Evolutionary conservation across 2,888 invertebrate genomes (phyloP).

Genomic region (Parochlus steinenii): DNA sequence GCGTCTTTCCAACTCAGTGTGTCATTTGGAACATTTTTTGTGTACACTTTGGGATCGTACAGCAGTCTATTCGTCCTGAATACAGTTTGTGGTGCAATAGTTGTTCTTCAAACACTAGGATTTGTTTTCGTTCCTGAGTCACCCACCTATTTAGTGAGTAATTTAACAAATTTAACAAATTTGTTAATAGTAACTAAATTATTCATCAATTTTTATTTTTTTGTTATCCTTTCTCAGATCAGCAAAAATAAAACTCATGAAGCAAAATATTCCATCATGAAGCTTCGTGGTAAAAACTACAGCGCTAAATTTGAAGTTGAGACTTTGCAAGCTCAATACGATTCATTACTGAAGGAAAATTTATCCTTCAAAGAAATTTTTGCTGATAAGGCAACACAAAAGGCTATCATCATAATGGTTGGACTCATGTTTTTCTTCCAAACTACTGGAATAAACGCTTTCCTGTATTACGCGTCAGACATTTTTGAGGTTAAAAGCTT

Average conservation of each 20-base stretch:
- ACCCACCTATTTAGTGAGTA: slow-evolving; percentile 3
- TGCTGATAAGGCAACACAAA: neutral
- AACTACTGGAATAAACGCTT: slow-evolving; percentile 5
- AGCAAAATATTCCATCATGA: slow-evolving; percentile 7
- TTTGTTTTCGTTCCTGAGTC: slow-evolving; percentile 5
- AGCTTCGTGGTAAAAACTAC: neutral
- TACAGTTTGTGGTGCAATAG: neutral
- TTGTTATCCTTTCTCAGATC: no score
- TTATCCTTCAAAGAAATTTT: neutral
- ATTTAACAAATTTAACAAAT: no score
- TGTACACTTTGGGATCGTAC: neutral
- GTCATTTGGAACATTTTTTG: slow-evolving; percentile 4
- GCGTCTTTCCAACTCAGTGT: slow-evolving; percentile 1
- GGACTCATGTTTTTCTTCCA: slow-evolving; percentile 4
- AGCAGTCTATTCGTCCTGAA: neutral
- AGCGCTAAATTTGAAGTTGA: neutral
- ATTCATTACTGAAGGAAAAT: neutral
- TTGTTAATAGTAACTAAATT: no score
- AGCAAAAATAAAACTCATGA: neutral
- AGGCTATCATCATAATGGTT: slow-evolving; percentile 4
- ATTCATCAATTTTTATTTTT: no score
- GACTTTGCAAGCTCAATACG: neutral
- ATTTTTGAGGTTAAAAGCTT: no score
- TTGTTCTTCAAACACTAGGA: neutral
- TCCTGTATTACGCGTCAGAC: slow-evolving; percentile 2